phyloP scores from a whole-genome alignment of 2,797 vertebrate genomes.

The Falco peregrinus region DNA sequence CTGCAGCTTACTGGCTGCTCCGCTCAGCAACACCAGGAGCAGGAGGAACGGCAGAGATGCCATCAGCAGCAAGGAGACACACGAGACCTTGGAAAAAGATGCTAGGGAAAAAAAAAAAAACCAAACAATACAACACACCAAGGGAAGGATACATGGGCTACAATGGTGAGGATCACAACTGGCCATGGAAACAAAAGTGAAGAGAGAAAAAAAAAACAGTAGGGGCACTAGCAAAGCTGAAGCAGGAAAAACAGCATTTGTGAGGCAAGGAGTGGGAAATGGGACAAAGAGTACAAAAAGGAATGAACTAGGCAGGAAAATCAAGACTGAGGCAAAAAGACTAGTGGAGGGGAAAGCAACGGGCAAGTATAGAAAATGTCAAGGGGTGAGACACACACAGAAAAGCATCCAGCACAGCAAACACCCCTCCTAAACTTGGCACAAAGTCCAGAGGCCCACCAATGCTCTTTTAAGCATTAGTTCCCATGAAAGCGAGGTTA shows the following conservation, averaged over 20 bases:
- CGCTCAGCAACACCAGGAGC: background rate
- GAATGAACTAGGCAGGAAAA: background rate
- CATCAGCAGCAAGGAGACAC: background rate
- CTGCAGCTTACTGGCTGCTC: background rate
- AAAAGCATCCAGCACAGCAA: background rate
- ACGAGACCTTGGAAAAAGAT: background rate
- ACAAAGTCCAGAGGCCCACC: background rate
- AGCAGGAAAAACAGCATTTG: accelerated
- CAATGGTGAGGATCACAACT: background rate
- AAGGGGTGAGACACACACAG: accelerated
- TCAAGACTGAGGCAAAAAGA: background rate
- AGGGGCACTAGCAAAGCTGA: background rate
- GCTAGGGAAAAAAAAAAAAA: background rate
- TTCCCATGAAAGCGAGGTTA: background rate
- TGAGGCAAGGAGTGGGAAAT: background rate
- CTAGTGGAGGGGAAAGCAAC: background rate
- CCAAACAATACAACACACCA: background rate
- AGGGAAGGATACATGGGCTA: background rate
- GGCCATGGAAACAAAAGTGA: background rate
- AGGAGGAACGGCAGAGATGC: background rate
- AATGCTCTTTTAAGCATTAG: background rate
- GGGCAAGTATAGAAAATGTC: background rate
- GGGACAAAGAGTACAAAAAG: background rate
- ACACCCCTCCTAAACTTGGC: background rate
- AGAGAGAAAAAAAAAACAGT: accelerated